Evolutionary conservation across 2,797 vertebrate genomes (phyloP).

Genomic region (Xiphorhynchus erythropygius): DNA sequence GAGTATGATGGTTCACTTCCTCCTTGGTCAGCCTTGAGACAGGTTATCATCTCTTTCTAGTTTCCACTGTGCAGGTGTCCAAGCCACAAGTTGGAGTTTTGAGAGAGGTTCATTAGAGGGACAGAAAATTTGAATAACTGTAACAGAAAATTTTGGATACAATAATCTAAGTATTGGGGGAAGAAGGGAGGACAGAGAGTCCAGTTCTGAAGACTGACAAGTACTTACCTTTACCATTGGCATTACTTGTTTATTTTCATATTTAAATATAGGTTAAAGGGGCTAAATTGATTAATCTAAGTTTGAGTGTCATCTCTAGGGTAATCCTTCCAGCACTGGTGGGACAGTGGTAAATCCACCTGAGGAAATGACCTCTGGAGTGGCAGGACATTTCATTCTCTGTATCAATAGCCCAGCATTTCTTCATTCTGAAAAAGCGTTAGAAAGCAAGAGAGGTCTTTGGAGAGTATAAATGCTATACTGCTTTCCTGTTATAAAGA

Average conservation of each 20-base stretch:
- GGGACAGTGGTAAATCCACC: not conserved
- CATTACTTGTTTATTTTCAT: not conserved
- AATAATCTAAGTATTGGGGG: not conserved
- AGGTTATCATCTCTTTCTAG: not conserved
- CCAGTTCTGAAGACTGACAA: not conserved
- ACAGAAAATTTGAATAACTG: conserved; percentile 27
- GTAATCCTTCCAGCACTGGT: not conserved
- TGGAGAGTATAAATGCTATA: not conserved
- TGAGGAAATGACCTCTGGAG: not conserved
- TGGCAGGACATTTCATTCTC: not conserved
- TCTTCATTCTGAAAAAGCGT: not conserved
- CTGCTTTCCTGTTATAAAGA: not conserved
- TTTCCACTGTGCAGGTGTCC: conserved; percentile 38
- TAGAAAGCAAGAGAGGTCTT: not conserved
- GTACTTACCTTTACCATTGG: not conserved
- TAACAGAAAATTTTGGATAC: not conserved
- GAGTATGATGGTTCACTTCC: conserved; percentile 4
- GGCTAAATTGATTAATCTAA: not conserved
- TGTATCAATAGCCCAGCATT: not conserved
- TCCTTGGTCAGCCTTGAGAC: not conserved
- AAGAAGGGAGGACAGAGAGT: not conserved
- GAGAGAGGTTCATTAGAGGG: not conserved
- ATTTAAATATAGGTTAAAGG: not conserved
- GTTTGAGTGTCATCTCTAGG: not conserved
- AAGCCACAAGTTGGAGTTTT: not conserved